Base-by-base conservation (phyloP, 2,888 invertebrate species). In the Sisyra nigra region DNA sequence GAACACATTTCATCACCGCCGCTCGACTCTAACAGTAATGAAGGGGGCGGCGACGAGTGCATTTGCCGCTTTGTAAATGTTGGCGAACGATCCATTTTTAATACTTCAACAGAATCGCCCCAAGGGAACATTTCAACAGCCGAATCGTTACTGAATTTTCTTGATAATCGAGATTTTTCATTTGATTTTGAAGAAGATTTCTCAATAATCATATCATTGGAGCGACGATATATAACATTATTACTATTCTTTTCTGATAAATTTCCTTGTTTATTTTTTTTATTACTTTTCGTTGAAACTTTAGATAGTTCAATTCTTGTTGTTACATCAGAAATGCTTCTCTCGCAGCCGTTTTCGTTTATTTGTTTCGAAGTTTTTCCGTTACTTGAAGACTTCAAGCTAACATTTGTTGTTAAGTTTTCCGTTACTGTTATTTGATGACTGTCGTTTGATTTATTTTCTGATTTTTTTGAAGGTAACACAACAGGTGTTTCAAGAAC, bases 1-100 rank as follows among this genome's bases (percentile, higher is more conserved):
- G 68, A 68, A 51, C 68, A 67, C 54, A 67, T 55, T 48, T 68
- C 68, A 49, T 69, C 66, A n/a, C 57, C 56, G 17, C 58, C 58
- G 8, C 33, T 32, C 10, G 43, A 11, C 3, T 60, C 62, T 0
- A 57, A 59, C 52, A 56, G 55, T 46, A 56, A 51, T 13, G 59
- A 55, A 19, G 57, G 53, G 2, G 56, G 52, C 2, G 57, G 54
- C 33, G 54, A 55, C 6, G 59, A 54, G 6, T 58, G 56, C 39
- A 56, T 52, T 38, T 58, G 52, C 42, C 62, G 50, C 18, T 52
- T 51, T 39, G 54, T 52, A 19, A 63, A 53, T 47, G 63, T 53
- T 2, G 68, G 68, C 13, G 66, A 67, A 47, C 63, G 61, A 38
- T 56, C 55, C 44, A 55, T 48, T 42, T 53, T 55, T 45, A 65